A percentile compares a stretch with the other conserved stretches of the same genome.
These are phyloP conservation scores for Ennomos quercinarius DNA, from an alignment of 2,888 invertebrate genomes.

Conservation along the genomic window DNA sequence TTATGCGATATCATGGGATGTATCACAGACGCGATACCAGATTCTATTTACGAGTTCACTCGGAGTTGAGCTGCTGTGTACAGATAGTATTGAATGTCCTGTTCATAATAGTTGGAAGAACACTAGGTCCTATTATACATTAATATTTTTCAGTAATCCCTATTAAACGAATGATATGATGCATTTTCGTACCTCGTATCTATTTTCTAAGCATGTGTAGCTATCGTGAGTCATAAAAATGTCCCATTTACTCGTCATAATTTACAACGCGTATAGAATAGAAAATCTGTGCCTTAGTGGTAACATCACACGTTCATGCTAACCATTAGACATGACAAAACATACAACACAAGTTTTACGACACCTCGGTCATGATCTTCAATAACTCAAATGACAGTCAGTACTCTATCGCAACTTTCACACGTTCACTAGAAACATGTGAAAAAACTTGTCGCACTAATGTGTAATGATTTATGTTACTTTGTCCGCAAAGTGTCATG, in stretches of 20 bases:
- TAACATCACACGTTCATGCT: slow-evolving; percentile 22
- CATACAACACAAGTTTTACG: slow-evolving; percentile 22
- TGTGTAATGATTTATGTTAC: slow-evolving; percentile 17
- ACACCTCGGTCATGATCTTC: slow-evolving; percentile 26
- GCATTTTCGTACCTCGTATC: background rate
- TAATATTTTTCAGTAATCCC: background rate
- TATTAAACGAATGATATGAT: too few relatives aligned
- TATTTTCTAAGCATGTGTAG: slow-evolving; percentile 14
- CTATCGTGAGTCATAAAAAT: slow-evolving; percentile 15
- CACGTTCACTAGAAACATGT: slow-evolving; percentile 23
- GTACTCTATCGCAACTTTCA: slow-evolving; percentile 19
- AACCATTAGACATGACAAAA: slow-evolving; percentile 30
- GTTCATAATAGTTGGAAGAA: background rate
- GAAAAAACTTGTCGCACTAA: slow-evolving; percentile 19
- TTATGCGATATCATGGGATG: slow-evolving; percentile 74
- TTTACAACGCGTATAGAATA: slow-evolving; percentile 22
- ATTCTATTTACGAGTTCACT: slow-evolving; percentile 73
- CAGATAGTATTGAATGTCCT: slow-evolving; percentile 25
- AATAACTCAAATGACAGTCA: slow-evolving; percentile 29
- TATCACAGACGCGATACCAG: slow-evolving; percentile 70
- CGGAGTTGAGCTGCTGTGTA: slow-evolving; percentile 59
- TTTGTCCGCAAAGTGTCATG: slow-evolving; percentile 4
- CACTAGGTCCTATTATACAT: slow-evolving; percentile 2
- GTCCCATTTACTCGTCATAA: slow-evolving; percentile 22
- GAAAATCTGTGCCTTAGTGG: slow-evolving; percentile 13